Evolutionary conservation across 2,888 invertebrate genomes (phyloP), one percentile per base, ranked within the genome.

Genomic region (Himalopsyche japonica): DNA sequence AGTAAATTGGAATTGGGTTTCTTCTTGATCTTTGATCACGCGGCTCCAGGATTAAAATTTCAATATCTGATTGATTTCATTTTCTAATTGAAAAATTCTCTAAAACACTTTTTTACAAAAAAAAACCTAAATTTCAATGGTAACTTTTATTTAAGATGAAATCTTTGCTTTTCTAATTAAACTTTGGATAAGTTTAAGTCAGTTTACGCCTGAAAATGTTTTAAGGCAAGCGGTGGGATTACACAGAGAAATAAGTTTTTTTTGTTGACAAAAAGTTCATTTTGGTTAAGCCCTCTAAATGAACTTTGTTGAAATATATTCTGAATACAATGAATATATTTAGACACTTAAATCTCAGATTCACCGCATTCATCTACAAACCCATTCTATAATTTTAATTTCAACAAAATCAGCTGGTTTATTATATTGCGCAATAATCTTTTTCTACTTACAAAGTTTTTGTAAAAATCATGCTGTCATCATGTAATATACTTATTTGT

Each of bases 31-130:
- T 8, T 48, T 80, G 18, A 49, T n/a, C 80, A n/a, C 8, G n/a
- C n/a, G 49, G 18, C 57, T 32, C 15, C n/a, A 12, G 30, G 47
- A 27, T 76, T 76, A 79, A 84, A 82, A 83, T 80, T 76, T 78
- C 79, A 80, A 83, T 85, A 81, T 85, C 83, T 85, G 85, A 85
- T 85, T 85, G 83, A 85, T 85, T 79, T 79, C 57, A 47, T 77
- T 47, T 81, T 82, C 76, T 85, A 83, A 85, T 85, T 85, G 85
- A 85, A 85, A 83, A 83, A 79, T 79, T 82, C 79, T 85, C 83
- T 32, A 47, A 57, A 47, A 37, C n/a, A 70, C 43, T 70, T 70
- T 20, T 24, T 12, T 70, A 32, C 32, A 3, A 81, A 81, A 81
- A 81, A 64, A 70, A 57, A 57, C 57, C 57, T 30, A 37, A 64